Percentiles rank a stretch among this genome's conserved stretches.
phyloP scores from a whole-genome alignment of 1,140 invertebrate species.

The Nilaparvata lugens region DNA sequence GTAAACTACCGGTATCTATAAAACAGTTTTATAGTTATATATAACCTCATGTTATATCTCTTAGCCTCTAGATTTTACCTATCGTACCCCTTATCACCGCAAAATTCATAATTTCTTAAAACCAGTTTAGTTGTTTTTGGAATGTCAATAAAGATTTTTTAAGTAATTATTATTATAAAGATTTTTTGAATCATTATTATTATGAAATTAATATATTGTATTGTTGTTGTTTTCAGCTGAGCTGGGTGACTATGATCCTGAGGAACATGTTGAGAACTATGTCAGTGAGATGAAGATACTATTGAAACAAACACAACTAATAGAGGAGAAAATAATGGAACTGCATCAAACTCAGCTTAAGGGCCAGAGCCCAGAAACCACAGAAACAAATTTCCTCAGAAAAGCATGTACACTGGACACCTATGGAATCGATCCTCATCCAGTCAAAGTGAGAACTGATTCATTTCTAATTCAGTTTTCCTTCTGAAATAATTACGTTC shows the following conservation, averaged over 20 bases:
- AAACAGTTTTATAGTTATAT: no score
- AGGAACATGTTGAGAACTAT: slow-evolving; percentile 82
- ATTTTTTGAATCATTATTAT: no score
- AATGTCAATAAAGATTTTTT: no score
- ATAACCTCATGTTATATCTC: no score
- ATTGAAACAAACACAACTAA: slow-evolving; percentile 79
- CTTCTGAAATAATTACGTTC: no score
- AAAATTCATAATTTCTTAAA: no score
- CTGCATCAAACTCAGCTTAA: slow-evolving; percentile 72
- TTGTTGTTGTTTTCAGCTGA: slow-evolving; percentile 56
- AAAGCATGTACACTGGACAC: slow-evolving; percentile 85
- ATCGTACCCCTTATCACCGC: no score
- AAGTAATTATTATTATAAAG: no score
- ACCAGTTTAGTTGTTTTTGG: no score
- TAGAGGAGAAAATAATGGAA: slow-evolving; percentile 85
- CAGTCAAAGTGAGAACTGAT: slow-evolving; percentile 78
- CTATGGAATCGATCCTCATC: slow-evolving; percentile 95
- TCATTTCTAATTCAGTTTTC: no score
- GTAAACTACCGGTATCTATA: no score
- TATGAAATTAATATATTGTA: not conserved
- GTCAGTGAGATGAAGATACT: slow-evolving; percentile 84
- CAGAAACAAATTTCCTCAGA: slow-evolving; percentile 77
- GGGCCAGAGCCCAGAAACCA: slow-evolving; percentile 59
- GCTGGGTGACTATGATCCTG: slow-evolving; percentile 86
- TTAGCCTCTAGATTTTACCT: no score